phyloP scores from a whole-genome alignment of 1,140 invertebrate genomes.

The Diorhabda sublineata region DNA sequence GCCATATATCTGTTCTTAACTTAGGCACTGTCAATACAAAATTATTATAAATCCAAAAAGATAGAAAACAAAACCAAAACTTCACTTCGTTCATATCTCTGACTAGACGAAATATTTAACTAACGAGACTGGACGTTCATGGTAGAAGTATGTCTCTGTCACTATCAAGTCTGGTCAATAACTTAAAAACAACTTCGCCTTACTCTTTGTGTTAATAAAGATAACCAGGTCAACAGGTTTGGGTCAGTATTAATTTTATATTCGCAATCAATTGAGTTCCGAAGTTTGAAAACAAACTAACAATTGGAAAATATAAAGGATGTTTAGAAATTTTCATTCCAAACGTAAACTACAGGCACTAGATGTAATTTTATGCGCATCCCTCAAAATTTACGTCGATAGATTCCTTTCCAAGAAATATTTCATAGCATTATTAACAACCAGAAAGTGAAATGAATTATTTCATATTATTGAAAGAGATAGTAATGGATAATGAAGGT shows the following conservation, averaged over 20 bases:
- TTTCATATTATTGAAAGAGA: too few species aligned
- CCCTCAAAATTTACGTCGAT: too few species aligned
- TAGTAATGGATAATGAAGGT: too few species aligned
- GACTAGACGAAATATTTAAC: not conserved
- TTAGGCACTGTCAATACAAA: not conserved
- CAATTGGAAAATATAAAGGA: too few species aligned
- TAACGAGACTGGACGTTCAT: not conserved
- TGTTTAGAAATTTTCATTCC: too few species aligned
- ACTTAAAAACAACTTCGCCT: not conserved
- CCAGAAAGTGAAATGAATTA: too few species aligned
- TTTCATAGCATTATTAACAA: too few species aligned
- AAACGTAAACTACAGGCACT: too few species aligned
- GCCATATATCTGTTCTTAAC: constrained; percentile 31
- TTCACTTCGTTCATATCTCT: constrained; percentile 21
- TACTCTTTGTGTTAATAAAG: not conserved
- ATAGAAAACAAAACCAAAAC: constrained; percentile 10
- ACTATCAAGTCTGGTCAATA: not conserved
- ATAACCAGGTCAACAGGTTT: constrained; percentile 19
- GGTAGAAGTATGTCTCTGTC: not conserved
- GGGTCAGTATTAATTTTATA: constrained; percentile 1
- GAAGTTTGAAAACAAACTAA: too few species aligned
- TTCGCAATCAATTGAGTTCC: not conserved
- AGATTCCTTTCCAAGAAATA: too few species aligned
- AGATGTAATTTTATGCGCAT: too few species aligned
- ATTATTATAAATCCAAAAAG: not conserved